These are phyloP conservation scores for Myoxocephalus aenaeus DNA, from an alignment of 2,797 vertebrate genomes.

Conservation along the genomic window DNA sequence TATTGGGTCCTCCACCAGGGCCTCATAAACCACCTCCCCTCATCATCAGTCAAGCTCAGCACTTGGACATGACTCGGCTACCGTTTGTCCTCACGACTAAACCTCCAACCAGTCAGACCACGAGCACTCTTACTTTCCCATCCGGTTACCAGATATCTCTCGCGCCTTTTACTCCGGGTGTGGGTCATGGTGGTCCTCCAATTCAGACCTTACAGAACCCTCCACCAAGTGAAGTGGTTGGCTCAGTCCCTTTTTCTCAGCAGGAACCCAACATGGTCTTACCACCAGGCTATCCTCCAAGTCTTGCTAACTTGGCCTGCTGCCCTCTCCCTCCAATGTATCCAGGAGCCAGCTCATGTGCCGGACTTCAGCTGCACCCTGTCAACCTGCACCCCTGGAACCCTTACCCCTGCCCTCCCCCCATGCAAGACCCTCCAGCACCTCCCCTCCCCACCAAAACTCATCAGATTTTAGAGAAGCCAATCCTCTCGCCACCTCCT, in stretches of 20 bases:
- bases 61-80: constrained; percentile 92
- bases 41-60: constrained; percentile 91
- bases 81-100: constrained; percentile 94
- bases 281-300: constrained; percentile 91
- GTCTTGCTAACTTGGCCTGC: constrained; percentile 90
- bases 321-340: constrained; percentile 98
- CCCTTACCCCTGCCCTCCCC: constrained; percentile 92
- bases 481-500: constrained; percentile 89
- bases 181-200: constrained; percentile 83
- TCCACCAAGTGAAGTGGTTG: constrained; percentile 86
- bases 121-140: constrained; percentile 89
- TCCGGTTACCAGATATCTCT: constrained; percentile 91
- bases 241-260: constrained; percentile 88
- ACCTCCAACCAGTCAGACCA: constrained; percentile 89
- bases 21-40: constrained; percentile 90
- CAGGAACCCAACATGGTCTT: constrained; percentile 90
- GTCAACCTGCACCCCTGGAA: constrained; percentile 96
- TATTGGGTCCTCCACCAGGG: constrained; percentile 85
- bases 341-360: constrained; percentile 92
- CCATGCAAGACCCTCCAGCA: constrained; percentile 89
- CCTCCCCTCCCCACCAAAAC: constrained; percentile 80
- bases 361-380: constrained; percentile 93
- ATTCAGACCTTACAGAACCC: constrained; percentile 89
- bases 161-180: constrained; percentile 88
- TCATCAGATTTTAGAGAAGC: constrained; percentile 91